Evolutionary conservation across 64 coral and sea anemone species (phyloP), one percentile per base, ranked within the genome.

Genomic region (Platygyra sinensis): DNA sequence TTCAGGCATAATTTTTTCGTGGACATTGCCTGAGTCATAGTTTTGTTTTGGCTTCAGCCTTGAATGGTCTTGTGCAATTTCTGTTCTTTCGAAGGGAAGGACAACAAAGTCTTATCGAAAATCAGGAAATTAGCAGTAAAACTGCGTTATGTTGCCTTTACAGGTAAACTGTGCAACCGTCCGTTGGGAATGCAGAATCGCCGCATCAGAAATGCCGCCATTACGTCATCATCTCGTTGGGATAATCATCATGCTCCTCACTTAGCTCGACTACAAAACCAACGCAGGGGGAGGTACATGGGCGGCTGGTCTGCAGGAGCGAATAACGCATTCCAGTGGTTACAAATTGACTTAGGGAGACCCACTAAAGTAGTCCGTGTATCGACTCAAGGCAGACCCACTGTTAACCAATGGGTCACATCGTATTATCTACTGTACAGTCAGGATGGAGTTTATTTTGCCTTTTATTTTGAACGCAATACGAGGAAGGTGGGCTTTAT

Each of bases 281-380:
- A 52, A 78, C 87, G 67, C 36, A 89, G 65, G 52, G 92, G 92
- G 8, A 5, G 32, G 6, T 63, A 63, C 57, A 83, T 93, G 30
- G 92, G 92, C 52, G 69, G 86, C 57, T 93, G 92, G 92, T 61
- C 77, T 22, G 78, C 92, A 15, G 89, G 75, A 46, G 82, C 62
- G 28, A 89, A 89, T 51, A 93, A 93, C 39, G 88, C 67, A 20
- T 82, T 89, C 59, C 92, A 93, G 77, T 93, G 92, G 92, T 76
- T 93, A 16, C 72, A 93, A 67, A 64, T 93, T 20, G 54, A 89
- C 86, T 82, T 93, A 12, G 24, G 19, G 28, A 39, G 78, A 10
- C 78, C 92, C 29, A 80, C 86, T 19, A 93, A 88, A 67, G 65
- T 93, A 8, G 87, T 88, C 17, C 72, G 69, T 22, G 60, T 93